Base-by-base conservation (phyloP, 2,797 vertebrate genomes). In the Myripristis jacobus region DNA sequence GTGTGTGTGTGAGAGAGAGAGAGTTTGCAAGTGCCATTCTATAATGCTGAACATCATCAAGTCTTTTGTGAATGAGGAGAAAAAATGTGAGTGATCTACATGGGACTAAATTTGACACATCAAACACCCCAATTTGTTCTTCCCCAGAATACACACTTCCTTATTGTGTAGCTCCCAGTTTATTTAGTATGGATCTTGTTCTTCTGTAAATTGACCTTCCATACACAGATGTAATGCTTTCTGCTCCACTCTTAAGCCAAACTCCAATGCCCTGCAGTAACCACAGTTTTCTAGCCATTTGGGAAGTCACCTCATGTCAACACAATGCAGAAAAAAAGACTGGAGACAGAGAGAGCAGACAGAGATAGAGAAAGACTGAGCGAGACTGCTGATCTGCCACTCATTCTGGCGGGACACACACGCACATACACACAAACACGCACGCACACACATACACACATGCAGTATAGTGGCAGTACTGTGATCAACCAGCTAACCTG, bases 211-310 rank as follows among this genome's bases (percentile, higher is more conserved):
- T 38, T n/a, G 53, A 77, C 79, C 90, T 89, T 92, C 91, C 91
- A 89, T 89, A 90, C 88, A 91, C 91, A 90, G 75, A 87, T 89
- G 67, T 55, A 81, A 93, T 92, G 91, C 74, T 77, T 89, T 93
- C 90, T 79, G 89, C 93, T 93, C 87, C 93, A 83, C 91, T 88
- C 92, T 80, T 21, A 90, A 91, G 91, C 87, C 91, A 91, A 53
- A 89, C 83, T 73, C 82, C 62, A 81, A 80, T 69, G 85, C 90
- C 91, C 90, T 90, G 89, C 87, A 78, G 71, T 67, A 56, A 74
- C 77, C 60, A 70, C 61, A 56, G 87, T 58, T 75, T 73, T 89
- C 75, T 63, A 80, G 82, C 86, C 74, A 36, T 47, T 56, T 70
- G 73, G 73, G 70, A 85, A 79, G 81, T 70, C 87, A 85, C 75